Evolutionary conservation across 2,113 vertebrate genomes (phyloP).

Genomic region (Eidolon helvum): DNA sequence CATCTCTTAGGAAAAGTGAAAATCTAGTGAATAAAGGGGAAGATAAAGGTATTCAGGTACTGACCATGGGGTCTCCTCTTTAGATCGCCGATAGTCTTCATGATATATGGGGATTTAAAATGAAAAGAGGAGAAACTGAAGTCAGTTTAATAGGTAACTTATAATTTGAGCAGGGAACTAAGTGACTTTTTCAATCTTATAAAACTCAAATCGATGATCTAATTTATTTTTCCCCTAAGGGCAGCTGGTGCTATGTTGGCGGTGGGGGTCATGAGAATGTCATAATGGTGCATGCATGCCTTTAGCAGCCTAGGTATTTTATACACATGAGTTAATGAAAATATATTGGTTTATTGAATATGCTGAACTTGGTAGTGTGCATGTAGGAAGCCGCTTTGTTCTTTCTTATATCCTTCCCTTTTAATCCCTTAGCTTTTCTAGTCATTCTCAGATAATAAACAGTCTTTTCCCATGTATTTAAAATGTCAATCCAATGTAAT

Average conservation of each 20-base stretch:
- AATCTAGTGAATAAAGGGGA: not conserved
- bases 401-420: not conserved
- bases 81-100: not conserved
- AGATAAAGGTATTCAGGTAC: constrained; percentile 32
- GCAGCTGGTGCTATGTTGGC: not conserved
- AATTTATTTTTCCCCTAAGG: constrained; percentile 25
- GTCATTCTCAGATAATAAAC: not conserved
- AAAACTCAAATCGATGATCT: constrained; percentile 50
- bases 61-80: not conserved
- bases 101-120: constrained; percentile 55
- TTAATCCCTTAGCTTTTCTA: not conserved
- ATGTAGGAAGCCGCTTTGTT: not conserved
- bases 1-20: not conserved
- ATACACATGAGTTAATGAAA: not conserved
- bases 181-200: constrained; percentile 38
- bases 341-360: not conserved
- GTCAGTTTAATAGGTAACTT: constrained; percentile 44
- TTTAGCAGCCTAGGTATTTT: not conserved
- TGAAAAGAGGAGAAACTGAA: constrained; percentile 45
- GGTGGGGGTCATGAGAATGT: not conserved
- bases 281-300: not conserved
- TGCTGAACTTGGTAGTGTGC: not conserved
- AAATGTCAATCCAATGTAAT: not conserved
- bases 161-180: constrained; percentile 50
- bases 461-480: not conserved